Evolutionary conservation across 2,797 vertebrate species (phyloP), one percentile per base, ranked within the genome.

Genomic region (Hoplostethus atlanticus): DNA sequence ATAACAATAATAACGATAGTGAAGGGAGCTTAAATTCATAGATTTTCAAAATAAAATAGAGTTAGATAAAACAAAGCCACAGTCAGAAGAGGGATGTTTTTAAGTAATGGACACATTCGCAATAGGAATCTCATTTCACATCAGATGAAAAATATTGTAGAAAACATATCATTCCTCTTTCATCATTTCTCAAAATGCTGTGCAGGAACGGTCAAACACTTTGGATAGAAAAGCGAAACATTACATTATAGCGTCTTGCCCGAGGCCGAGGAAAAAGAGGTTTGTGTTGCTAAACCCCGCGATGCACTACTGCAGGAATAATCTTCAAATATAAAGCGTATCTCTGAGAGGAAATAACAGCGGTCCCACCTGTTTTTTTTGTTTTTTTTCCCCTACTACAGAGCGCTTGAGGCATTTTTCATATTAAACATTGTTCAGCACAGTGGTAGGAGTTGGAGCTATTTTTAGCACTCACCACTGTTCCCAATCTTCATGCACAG

Each of bases 321-420:
- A 60, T 71, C 46, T 54, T 77, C 47, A 63, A 81, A 75, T 68
- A 57, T 56, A 64, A 81, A 65, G 71, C 56, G 71, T 66, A 21
- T 63, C 46, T 76, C 51, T 74, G 64, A 55, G 62, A 68, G 42
- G 52, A 68, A 76, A 88, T 72, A 60, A 72, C 57, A 58, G 3
- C 21, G 34, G 28, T 51, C 54, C 59, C 28, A 11, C 59, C 38
- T 80, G 58, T 34, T 64, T 63, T 74, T 34, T 46, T 71, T 61
- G 21, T 21, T 21, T 21, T 21, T 21, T 21, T 21, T 21, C 21
- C 21, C 59, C 44, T 56, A 48, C 55, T 71, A 53, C 47, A 48
- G 60, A 54, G 15, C 5, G 50, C 73, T 68, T 17, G 31, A 46
- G 28, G 47, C 71, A 46, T 77, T 79, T 75, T 71, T 73, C 30